Percentiles rank a stretch among this genome's conserved stretches.
phyloP scores from a whole-genome alignment of 2,888 invertebrate species.

The Chloroclystis v-ata region DNA sequence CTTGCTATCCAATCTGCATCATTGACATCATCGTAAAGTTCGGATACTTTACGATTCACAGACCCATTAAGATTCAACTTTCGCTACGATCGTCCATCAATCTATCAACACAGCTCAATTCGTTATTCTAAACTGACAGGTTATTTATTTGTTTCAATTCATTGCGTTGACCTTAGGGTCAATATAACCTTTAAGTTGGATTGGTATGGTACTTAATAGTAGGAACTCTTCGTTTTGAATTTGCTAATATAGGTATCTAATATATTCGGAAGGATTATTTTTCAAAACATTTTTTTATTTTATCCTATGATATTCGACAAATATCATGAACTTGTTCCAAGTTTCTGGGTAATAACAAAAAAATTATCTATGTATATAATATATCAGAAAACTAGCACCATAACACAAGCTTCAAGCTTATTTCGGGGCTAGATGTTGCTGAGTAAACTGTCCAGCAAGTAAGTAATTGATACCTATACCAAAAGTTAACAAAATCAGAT shows the following conservation, averaged over 20 bases:
- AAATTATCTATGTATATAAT: too few relatives aligned
- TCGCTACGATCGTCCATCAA: constrained; percentile 19
- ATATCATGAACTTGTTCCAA: too few relatives aligned
- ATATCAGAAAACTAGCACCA: too few relatives aligned
- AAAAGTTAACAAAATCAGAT: too few relatives aligned
- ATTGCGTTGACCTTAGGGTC: constrained; percentile 1
- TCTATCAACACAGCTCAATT: constrained; percentile 22
- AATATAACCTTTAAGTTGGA: background rate
- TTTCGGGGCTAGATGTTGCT: too few relatives aligned
- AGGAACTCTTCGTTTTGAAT: background rate
- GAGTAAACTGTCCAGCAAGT: too few relatives aligned
- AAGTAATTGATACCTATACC: too few relatives aligned
- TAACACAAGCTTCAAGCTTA: too few relatives aligned
- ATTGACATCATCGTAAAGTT: constrained; percentile 1
- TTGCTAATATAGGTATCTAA: background rate
- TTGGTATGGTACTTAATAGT: background rate
- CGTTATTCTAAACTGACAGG: constrained; percentile 20
- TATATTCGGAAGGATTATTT: too few relatives aligned
- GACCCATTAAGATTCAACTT: constrained; percentile 9
- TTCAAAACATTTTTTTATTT: too few relatives aligned
- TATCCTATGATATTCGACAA: too few relatives aligned
- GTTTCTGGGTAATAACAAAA: too few relatives aligned
- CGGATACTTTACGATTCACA: background rate
- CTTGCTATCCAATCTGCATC: background rate
- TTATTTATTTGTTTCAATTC: constrained; percentile 20